These are phyloP conservation scores for Harpagoxenus sublaevis DNA, from an alignment of 2,888 invertebrate genomes.

Conservation along the genomic window DNA sequence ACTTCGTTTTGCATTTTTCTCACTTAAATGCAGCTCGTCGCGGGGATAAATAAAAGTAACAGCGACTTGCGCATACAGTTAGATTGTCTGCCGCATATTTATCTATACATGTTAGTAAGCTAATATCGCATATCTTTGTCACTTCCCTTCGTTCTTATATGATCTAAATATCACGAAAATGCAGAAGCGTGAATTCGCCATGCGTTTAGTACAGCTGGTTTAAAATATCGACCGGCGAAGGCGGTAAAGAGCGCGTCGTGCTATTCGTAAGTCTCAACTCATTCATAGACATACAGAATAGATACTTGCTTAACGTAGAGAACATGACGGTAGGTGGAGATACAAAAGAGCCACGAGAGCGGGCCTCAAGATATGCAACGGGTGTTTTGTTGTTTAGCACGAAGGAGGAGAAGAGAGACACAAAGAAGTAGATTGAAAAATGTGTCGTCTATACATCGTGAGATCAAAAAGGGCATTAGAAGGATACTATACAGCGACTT, in stretches of 20 bases:
- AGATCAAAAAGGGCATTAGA: constrained; percentile 61
- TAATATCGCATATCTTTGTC: not conserved
- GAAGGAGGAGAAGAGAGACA: constrained; percentile 63
- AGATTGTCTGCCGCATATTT: not conserved
- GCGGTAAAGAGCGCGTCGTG: constrained; percentile 57
- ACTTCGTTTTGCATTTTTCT: not conserved
- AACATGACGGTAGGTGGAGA: constrained; percentile 63
- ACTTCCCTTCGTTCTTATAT: not conserved
- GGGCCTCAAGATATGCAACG: constrained; percentile 72
- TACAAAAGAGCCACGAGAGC: constrained; percentile 66
- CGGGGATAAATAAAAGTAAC: not conserved
- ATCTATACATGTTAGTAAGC: not conserved
- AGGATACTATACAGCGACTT: constrained; percentile 64
- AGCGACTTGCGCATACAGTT: not conserved
- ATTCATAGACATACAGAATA: constrained; percentile 67
- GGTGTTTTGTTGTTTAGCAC: constrained; percentile 64
- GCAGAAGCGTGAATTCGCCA: constrained; percentile 24
- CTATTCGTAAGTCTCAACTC: constrained; percentile 62
- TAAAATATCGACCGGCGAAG: constrained; percentile 21
- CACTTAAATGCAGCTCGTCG: not conserved
- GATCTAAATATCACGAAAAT: constrained; percentile 23
- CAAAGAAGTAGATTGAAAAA: constrained; percentile 70
- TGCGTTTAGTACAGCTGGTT: constrained; percentile 12
- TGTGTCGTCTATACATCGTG: constrained; percentile 61
- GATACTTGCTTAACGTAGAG: constrained; percentile 70